Percentiles rank a stretch among this genome's conserved stretches.
Conservation (phyloP, 2,888 invertebrate genomes). For the Pristionchus exspectatus region DNA sequence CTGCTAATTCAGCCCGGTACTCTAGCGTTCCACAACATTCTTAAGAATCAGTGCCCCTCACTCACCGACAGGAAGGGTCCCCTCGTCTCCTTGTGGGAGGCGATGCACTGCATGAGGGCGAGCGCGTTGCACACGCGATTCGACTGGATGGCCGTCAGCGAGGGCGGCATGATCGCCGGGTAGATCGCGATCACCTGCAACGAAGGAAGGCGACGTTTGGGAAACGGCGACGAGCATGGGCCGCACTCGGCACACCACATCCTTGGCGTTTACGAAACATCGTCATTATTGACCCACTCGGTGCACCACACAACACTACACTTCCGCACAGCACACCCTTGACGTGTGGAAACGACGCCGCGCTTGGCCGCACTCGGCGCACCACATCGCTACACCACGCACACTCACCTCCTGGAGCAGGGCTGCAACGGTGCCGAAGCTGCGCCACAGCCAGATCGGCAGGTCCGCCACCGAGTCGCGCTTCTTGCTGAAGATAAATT, state of each 20-base stretch:
- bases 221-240: not conserved
- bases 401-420: conserved; percentile 88
- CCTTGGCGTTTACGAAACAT: not conserved
- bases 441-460: conserved; percentile 99
- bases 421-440: conserved; percentile 96
- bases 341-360: not conserved
- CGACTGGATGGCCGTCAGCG: conserved; percentile 95
- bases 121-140: conserved; percentile 99
- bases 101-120: conserved; percentile 97
- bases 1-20: not conserved
- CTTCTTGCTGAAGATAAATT: conserved; percentile 85
- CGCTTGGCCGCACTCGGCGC: not conserved
- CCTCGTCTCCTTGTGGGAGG: conserved; percentile 98
- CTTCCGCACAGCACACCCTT: too few relatives aligned
- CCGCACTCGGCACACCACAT: not conserved
- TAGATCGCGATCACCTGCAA: conserved; percentile 89
- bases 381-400: not conserved
- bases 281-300: not conserved
- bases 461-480: conserved; percentile 94
- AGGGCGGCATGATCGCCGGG: conserved; percentile 97
- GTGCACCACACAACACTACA: not conserved
- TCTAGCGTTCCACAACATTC: not conserved
- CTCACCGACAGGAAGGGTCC: conserved; percentile 87
- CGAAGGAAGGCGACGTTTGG: not conserved
- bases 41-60: not conserved